These are phyloP conservation scores for Syncerus caffer DNA, from an alignment of 2,797 vertebrate species.

Conservation along the genomic window DNA sequence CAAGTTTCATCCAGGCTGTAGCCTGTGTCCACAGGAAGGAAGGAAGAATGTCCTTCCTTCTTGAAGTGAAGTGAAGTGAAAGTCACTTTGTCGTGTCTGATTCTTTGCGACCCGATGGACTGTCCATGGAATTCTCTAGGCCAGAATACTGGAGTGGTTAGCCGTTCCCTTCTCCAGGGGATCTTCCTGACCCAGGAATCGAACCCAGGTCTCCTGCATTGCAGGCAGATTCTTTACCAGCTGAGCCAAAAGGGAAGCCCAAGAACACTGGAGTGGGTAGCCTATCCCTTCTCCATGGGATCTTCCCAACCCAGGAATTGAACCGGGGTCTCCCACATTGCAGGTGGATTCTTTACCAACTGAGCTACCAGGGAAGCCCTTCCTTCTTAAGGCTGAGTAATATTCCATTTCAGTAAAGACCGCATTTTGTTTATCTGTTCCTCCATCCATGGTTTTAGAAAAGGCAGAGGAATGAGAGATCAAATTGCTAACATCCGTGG, in stretches of 20 bases:
- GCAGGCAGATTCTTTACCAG: background rate
- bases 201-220: background rate
- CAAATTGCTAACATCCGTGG: too few relatives aligned
- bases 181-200: background rate
- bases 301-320: too few relatives aligned
- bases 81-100: background rate
- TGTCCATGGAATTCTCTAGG: background rate
- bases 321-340: too few relatives aligned
- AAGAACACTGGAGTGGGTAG: too few relatives aligned
- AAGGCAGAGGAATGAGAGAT: too few relatives aligned
- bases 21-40: too few relatives aligned
- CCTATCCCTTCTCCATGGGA: too few relatives aligned
- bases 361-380: background rate
- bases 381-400: background rate
- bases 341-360: background rate
- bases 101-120: background rate
- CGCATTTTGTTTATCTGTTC: fast-evolving
- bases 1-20: fast-evolving
- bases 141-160: background rate
- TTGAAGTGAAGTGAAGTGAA: background rate
- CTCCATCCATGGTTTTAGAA: too few relatives aligned
- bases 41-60: background rate
- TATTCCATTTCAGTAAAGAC: fast-evolving
- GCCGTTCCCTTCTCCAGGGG: background rate
- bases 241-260: too few relatives aligned